Evolutionary conservation across 2,113 vertebrate genomes (phyloP), one percentile per base, ranked within the genome.

Genomic region (Smithornis capensis): DNA sequence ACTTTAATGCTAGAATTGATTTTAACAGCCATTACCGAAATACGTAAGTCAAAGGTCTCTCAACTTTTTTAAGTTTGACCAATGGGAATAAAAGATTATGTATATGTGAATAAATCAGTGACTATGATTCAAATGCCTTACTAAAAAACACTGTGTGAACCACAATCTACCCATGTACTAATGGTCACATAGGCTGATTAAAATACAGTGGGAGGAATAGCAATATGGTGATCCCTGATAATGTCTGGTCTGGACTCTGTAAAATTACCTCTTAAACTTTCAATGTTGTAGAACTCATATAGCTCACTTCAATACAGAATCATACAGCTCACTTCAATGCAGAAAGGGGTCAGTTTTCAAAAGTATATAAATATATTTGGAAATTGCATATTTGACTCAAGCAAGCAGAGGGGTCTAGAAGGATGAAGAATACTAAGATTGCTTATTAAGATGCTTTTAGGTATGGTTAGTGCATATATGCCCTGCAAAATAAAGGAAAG

Each of bases 1-100:
- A 98, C 97, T 98, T 98, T 98, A 98, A 98, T 98, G 96, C 96
- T 98, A 97, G 97, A 98, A 98, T 98, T 98, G 98, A 98, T 98
- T 98, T 98, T 98, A 98, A 98, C 97, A 98, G 94, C 97, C 98
- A 98, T 98, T 98, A 98, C 97, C 25, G 95, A 98, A 98, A 98
- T 97, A 97, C 91, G 53, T 97, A 97, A 98, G 98, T 98, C 98
- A 98, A 97, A 98, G 98, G 97, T 97, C 97, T 97, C 95, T 94
- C 91, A 95, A 98, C 97, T 98, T 97, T 97, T 94, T 97, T 93
- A 97, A 97, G 97, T 96, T 96, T 97, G 97, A 97, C 98, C 97
- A 98, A 96, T 95, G 89, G 97, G 93, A 92, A 92, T 87, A 95
- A 95, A 94, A 92, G 38, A 96, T 95, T 97, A 97, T 97, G 96